These are phyloP conservation scores for Platorchestia sp. DNA, from an alignment of 1,140 invertebrate genomes.

Conservation along the genomic window DNA sequence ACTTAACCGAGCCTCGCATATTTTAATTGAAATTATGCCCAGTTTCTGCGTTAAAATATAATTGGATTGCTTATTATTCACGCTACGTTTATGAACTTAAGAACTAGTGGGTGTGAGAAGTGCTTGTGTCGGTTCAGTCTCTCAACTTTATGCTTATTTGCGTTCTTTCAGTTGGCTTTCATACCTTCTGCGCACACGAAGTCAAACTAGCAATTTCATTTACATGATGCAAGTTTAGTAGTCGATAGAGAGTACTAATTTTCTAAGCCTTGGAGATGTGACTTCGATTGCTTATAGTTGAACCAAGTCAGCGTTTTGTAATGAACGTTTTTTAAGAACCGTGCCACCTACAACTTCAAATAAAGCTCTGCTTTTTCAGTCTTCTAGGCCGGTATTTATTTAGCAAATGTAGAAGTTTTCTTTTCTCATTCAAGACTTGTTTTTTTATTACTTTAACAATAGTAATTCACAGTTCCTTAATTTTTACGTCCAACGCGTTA, in stretches of 20 bases:
- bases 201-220: not conserved
- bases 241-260: not conserved
- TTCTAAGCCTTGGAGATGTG: not conserved
- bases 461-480: not conserved
- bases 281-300: not conserved
- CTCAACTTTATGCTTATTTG: not conserved
- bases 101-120: not conserved
- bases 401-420: too few species aligned
- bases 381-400: too few species aligned
- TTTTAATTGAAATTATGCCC: not conserved
- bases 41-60: not conserved
- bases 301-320: not conserved
- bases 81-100: not conserved
- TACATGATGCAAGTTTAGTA: too few species aligned
- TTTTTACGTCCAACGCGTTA: not conserved
- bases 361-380: too few species aligned
- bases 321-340: not conserved
- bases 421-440: not conserved
- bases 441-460: not conserved
- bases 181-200: too few species aligned
- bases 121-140: not conserved
- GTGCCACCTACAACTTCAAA: not conserved
- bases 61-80: not conserved
- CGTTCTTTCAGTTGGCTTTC: not conserved
- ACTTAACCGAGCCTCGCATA: not conserved